Evolutionary conservation across 2,888 invertebrate genomes (phyloP), one percentile per base, ranked within the genome.

Genomic region (Clusia tigrina): DNA sequence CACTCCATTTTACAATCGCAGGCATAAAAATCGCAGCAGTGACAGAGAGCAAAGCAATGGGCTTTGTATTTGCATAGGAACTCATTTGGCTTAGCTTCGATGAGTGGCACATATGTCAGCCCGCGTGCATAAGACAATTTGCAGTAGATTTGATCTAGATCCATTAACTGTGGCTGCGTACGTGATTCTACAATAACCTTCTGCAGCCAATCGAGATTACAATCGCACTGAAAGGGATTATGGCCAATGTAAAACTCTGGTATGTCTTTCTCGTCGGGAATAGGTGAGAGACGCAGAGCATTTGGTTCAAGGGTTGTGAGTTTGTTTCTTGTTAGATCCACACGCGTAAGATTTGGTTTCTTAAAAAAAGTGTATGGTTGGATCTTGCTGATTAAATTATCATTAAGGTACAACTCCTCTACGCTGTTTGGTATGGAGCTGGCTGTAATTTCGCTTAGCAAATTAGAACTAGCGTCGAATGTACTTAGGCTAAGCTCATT

Each of bases 1-100:
- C 97, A 97, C 76, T 93, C 94, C 93, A 96, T 96, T 86, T 96
- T 94, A 86, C 97, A 97, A 85, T 97, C 97, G 86, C 97, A 97
- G 59, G 95, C 95, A 84, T 95, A 95, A 84, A 95, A 97, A 84
- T 96, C 96, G 85, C 97, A 97, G 86, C 97, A 97, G 82, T 95
- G 94, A 83, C 97, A 97, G 71, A 95, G 86, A 3, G 95, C 93
- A 84, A 95, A 96, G 86, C 97, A 97, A 82, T 96, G 95, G 54
- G 93, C 91, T 83, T 92, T 92, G 85, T 96, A 96, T 73, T 92
- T 91, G 87, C 96, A 96, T 78, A 96, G 88, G 85, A 96, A 96
- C 84, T 95, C 93, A 59, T 93, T 92, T 5, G 94, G 90, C 82
- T 92, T 92, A 58, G 93, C 94, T 80, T 94, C 93, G 46, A 94